A percentile compares a stretch with the other conserved stretches of the same genome.
Conservation (phyloP, 2,888 invertebrate species). For the Spisula solida region DNA sequence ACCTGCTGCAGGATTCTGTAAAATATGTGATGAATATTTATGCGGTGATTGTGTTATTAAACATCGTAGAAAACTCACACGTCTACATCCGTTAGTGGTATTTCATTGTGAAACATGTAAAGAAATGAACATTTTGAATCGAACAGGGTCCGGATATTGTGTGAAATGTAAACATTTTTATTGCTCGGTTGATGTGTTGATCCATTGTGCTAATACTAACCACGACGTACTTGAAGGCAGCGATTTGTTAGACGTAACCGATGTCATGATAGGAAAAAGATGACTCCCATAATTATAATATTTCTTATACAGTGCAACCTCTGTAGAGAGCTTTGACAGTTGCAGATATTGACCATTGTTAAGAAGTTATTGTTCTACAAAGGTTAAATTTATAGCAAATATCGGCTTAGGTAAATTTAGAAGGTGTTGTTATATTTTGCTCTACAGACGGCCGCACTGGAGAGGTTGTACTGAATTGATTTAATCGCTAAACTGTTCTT, state of each 20-base stretch:
- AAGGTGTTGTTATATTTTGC: too few species aligned
- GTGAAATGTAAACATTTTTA: constrained; percentile 55
- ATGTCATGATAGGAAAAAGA: constrained; percentile 52
- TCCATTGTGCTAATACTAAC: constrained; percentile 46
- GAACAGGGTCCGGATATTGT: constrained; percentile 56
- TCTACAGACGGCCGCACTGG: too few species aligned
- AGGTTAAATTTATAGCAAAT: too few species aligned
- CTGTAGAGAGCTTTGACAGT: too few species aligned
- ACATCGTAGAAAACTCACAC: constrained; percentile 52
- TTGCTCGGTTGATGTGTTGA: constrained; percentile 50
- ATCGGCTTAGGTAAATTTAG: too few species aligned
- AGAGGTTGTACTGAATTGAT: too few species aligned
- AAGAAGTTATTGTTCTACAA: too few species aligned
- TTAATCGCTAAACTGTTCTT: too few species aligned
- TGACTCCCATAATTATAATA: background rate
- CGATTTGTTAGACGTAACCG: constrained; percentile 55
- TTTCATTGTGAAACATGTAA: constrained; percentile 63
- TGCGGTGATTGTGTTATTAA: constrained; percentile 53
- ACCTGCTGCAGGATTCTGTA: constrained; percentile 63
- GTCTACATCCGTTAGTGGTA: constrained; percentile 55
- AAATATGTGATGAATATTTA: constrained; percentile 58
- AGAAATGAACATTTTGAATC: constrained; percentile 61
- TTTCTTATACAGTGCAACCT: too few species aligned
- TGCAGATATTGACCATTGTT: too few species aligned
- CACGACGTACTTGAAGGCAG: constrained; percentile 60